These are phyloP conservation scores for Accipiter virgatus DNA, from an alignment of 2,113 vertebrate species.

Conservation along the genomic window DNA sequence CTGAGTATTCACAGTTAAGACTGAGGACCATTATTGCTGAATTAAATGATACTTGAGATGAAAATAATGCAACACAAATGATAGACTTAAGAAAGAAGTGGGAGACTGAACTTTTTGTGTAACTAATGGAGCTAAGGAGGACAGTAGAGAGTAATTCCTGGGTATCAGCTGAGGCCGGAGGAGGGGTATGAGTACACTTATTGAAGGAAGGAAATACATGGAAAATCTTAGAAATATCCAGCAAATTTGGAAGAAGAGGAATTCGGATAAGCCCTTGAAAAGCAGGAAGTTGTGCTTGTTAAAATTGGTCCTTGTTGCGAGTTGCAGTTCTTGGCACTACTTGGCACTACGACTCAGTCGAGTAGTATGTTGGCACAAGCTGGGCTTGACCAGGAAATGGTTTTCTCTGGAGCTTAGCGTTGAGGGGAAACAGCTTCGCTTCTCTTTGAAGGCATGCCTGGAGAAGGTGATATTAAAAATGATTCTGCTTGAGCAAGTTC, in stretches of 20 bases:
- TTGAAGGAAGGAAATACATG: rapidly evolving
- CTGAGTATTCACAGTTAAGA: background rate
- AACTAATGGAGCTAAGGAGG: background rate
- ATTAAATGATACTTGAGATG: background rate
- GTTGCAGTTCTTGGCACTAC: background rate
- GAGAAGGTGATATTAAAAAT: background rate
- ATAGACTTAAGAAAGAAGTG: background rate
- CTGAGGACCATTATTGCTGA: background rate
- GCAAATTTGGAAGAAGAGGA: background rate
- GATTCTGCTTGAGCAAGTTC: conserved; percentile 14
- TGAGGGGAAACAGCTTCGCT: background rate
- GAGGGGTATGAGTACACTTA: background rate
- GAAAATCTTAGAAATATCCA: background rate
- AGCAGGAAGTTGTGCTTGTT: background rate
- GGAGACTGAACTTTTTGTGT: background rate
- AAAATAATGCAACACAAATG: background rate
- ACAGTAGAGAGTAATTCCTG: background rate
- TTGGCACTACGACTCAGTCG: rapidly evolving
- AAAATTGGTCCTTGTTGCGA: background rate
- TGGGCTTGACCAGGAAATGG: conserved; percentile 48
- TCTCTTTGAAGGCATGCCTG: conserved; percentile 3
- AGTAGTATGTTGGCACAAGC: background rate
- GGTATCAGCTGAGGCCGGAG: background rate
- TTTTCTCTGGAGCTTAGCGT: background rate
- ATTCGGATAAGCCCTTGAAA: background rate